Conservation (phyloP, 2,888 invertebrate species). For the Ferrisia virgata region DNA sequence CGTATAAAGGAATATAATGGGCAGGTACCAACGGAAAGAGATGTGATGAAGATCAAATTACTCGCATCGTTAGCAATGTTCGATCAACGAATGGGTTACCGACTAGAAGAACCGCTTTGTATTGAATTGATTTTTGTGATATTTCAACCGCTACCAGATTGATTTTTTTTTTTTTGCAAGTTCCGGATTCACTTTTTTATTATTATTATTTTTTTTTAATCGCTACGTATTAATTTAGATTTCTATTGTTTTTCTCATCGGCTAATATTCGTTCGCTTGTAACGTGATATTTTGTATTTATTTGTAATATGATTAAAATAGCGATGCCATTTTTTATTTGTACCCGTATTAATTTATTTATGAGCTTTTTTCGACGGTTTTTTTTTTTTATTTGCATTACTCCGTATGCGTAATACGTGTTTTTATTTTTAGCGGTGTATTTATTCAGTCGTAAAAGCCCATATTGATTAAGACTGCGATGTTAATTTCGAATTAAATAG, state of each 20-base stretch:
- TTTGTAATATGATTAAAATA: background rate
- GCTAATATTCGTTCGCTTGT: background rate
- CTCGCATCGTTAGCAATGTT: background rate
- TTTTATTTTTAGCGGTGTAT: conserved; percentile 9
- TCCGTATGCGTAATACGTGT: background rate
- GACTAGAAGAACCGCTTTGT: background rate
- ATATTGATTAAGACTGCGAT: conserved; percentile 23
- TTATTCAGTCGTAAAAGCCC: conserved; percentile 12
- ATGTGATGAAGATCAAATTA: background rate
- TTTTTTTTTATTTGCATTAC: background rate
- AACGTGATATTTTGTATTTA: conserved; percentile 21
- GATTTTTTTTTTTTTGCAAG: background rate
- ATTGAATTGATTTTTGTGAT: background rate
- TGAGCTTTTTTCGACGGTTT: background rate
- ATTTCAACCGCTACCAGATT: background rate
- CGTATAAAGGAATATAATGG: background rate
- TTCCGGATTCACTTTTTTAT: background rate
- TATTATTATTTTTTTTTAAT: background rate
- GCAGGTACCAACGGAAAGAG: background rate
- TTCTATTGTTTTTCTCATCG: background rate
- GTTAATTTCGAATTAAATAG: background rate
- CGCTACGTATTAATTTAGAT: background rate
- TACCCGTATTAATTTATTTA: background rate
- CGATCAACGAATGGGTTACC: background rate
- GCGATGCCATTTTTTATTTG: conserved; percentile 11